Evolutionary conservation across 1,140 invertebrate species (phyloP), one percentile per base, ranked within the genome.

Genomic region (Adoxophyes honmai): DNA sequence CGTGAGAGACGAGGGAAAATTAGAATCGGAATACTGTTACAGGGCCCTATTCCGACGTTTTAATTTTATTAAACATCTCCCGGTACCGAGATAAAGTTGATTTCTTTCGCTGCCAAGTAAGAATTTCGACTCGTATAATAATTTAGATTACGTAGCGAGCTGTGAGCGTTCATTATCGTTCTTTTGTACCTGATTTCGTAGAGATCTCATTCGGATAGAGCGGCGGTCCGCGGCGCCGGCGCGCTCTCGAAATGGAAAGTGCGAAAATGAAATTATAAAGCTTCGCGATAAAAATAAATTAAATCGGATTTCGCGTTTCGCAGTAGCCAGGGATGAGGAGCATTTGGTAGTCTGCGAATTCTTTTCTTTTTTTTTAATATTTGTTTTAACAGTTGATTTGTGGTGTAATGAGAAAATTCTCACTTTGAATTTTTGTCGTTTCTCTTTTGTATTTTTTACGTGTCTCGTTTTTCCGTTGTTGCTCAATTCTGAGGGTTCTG

Each of bases 191-290:
- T 88, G 86, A 87, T 88, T 87, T 86, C 78, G 81, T 78, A 66
- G 80, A 88, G 86, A 87, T 88, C 84, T 83, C 83, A 88, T 88
- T 88, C 84, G 79, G 86, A 88, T 88, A 88, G 82, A 86, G 76
- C 75, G 69, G 71, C 80, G 73, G 75, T 82, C 81, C 78, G 75
- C 79, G 81, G 81, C 84, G 78, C 81, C 80, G 75, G 81, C 81
- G 75, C 73, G 75, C 80, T 75, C 80, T 81, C 77, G 74, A 88
- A 87, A 88, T 87, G 84, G 83, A 88, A 88, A 89, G 85, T 87
- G 87, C 78, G 87, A 89, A 89, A 89, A 89, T 88, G 83, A 89
- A 89, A 89, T 89, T 89, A 89, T 87, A 88, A 86, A 86, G 81
- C 73, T 76, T 81, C 68, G 73, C 84, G 84, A 88, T 89, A 89